These are phyloP conservation scores for Eudyptes chrysolophus DNA, from an alignment of 2,113 vertebrate genomes.

Conservation along the genomic window DNA sequence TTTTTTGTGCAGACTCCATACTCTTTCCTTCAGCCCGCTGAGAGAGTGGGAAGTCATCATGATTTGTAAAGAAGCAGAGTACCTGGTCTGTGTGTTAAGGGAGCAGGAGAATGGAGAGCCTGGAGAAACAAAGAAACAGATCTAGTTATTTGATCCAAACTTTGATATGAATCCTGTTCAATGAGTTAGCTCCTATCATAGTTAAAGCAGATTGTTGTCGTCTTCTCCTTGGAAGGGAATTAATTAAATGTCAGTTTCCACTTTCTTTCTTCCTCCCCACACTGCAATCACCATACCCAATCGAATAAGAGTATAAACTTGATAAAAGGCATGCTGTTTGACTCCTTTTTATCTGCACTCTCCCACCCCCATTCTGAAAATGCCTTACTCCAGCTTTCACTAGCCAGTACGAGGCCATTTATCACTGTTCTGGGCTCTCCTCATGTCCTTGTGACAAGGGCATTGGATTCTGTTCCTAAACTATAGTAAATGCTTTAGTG, in stretches of 20 bases:
- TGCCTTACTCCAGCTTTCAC: neutral
- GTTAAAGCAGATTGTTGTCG: neutral
- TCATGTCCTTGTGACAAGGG: neutral
- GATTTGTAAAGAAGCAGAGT: neutral
- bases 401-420: neutral
- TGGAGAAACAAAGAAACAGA: neutral
- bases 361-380: neutral
- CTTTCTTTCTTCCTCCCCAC: neutral
- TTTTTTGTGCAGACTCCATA: neutral
- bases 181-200: neutral
- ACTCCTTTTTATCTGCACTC: neutral
- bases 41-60: neutral
- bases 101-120: neutral
- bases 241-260: slow-evolving; percentile 2
- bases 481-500: neutral
- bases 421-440: neutral
- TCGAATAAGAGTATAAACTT: neutral
- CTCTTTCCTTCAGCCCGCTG: neutral
- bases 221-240: neutral
- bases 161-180: neutral
- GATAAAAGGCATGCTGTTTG: neutral
- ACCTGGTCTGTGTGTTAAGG: neutral
- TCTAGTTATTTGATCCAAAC: neutral
- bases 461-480: neutral
- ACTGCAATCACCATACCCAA: neutral